Conservation (phyloP, 1,140 invertebrate species). For the Aphaenogaster ashmeadi region DNA sequence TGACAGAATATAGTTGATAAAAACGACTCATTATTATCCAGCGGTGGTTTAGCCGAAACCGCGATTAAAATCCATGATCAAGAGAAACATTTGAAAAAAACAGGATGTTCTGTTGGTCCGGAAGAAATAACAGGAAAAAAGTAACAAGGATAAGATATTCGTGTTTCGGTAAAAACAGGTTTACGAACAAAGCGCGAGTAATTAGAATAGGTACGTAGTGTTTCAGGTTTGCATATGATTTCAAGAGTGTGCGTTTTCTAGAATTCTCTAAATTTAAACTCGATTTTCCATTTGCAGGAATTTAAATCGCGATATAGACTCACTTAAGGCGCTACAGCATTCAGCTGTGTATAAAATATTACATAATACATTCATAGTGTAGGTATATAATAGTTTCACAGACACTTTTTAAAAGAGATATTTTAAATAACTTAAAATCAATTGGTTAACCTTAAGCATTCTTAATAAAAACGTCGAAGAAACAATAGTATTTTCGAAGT, state of each 20-base stretch:
- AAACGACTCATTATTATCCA: slow-evolving; percentile 33
- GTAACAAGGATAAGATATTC: neutral
- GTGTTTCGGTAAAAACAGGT: neutral
- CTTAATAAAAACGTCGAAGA: neutral
- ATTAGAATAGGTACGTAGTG: neutral
- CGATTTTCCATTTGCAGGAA: neutral
- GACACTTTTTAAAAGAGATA: neutral
- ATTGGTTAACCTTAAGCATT: neutral
- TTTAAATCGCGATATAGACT: neutral
- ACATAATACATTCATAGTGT: neutral
- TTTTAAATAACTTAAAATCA: neutral
- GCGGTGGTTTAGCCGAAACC: slow-evolving; percentile 32
- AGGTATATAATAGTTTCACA: neutral
- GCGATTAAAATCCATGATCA: slow-evolving; percentile 34
- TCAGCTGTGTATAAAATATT: neutral
- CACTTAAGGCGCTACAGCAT: neutral
- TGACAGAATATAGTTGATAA: neutral
- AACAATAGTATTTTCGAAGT: neutral
- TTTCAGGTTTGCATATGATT: slow-evolving; percentile 1
- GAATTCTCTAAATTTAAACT: neutral
- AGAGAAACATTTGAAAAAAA: neutral
- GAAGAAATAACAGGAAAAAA: neutral
- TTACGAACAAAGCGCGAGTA: neutral
- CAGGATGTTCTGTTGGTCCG: neutral
- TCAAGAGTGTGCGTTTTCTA: neutral